phyloP scores from a whole-genome alignment of 2,113 vertebrate genomes.

The Rallus limicola region DNA sequence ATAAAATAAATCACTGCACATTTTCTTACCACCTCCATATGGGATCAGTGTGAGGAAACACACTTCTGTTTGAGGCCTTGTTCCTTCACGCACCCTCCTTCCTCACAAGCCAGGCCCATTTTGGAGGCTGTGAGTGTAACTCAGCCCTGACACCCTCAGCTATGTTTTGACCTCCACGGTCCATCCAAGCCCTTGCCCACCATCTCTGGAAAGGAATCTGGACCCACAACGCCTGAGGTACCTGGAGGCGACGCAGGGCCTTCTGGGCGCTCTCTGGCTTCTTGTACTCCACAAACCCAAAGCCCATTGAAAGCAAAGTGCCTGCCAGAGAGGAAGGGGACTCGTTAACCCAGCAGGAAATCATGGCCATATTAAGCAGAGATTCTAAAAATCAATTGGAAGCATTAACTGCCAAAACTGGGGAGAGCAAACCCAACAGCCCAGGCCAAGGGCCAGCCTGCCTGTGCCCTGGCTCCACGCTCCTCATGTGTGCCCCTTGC shows the following conservation, averaged over 20 bases:
- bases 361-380: accelerated
- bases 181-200: accelerated
- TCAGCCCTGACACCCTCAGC: not conserved
- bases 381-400: not conserved
- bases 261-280: slow-evolving; percentile 90
- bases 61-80: accelerated
- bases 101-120: not conserved
- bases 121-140: not conserved
- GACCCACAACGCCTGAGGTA: not conserved
- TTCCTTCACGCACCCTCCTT: not conserved
- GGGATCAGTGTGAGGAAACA: not conserved
- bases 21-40: not conserved
- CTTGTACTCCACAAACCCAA: slow-evolving; percentile 92
- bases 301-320: slow-evolving; percentile 91
- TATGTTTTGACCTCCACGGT: accelerated
- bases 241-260: slow-evolving; percentile 90
- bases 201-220: accelerated
- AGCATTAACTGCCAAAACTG: accelerated
- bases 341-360: not conserved
- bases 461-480: accelerated
- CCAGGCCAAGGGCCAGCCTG: not conserved
- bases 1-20: no score
- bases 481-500: not conserved
- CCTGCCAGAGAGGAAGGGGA: slow-evolving; percentile 69
- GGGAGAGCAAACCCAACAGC: accelerated